phyloP scores from a whole-genome alignment of 2,797 vertebrate species.

The Pangasius macronema region DNA sequence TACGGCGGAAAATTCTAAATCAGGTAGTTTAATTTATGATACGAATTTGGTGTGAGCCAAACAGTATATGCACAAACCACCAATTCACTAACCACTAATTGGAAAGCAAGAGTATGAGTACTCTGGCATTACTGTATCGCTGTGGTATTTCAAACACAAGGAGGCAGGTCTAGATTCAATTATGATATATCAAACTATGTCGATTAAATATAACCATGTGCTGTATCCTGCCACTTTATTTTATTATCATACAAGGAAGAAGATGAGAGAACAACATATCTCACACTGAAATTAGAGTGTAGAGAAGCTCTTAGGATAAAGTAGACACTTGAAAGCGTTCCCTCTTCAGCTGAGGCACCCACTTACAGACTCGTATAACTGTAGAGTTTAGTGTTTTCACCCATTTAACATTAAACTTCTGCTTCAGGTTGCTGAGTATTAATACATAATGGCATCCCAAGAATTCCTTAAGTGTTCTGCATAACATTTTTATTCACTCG shows the following conservation, averaged over 20 bases:
- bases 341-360: background rate
- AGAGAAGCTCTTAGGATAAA: slow-evolving; percentile 21
- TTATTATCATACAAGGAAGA: slow-evolving; percentile 6
- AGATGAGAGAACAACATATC: slow-evolving; percentile 9
- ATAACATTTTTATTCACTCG: background rate
- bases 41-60: background rate
- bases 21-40: background rate
- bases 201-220: background rate
- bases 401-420: background rate
- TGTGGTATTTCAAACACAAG: slow-evolving; percentile 1
- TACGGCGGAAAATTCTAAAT: background rate
- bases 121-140: background rate
- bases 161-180: slow-evolving; percentile 7
- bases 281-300: slow-evolving; percentile 20
- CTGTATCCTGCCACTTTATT: background rate
- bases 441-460: background rate
- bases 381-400: slow-evolving; percentile 10
- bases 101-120: background rate
- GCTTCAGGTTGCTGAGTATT: slow-evolving; percentile 8
- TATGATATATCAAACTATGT: background rate
- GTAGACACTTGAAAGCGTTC: slow-evolving; percentile 12
- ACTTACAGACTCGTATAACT: background rate
- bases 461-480: background rate
- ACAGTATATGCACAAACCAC: no score
- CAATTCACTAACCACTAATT: background rate